phyloP scores from a whole-genome alignment of 2,888 invertebrate species.

The Ennomos fuscantarius region DNA sequence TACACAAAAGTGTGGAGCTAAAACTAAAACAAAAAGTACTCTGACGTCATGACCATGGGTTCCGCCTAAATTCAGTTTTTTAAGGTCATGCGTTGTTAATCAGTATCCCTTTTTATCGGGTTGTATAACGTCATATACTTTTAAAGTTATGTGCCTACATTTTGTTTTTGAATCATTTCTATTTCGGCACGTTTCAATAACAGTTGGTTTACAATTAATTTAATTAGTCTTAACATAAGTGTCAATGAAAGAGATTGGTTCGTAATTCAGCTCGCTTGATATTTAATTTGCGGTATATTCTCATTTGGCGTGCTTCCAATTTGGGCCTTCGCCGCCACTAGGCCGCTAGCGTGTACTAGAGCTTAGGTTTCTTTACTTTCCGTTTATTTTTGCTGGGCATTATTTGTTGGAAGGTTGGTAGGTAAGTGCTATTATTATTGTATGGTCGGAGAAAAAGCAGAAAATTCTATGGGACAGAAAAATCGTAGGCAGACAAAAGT shows the following conservation, averaged over 20 bases:
- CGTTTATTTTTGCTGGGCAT: neutral
- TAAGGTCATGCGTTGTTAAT: too few relatives aligned
- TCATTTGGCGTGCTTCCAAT: conserved; percentile 23
- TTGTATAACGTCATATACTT: too few relatives aligned
- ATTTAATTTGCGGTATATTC: conserved; percentile 25
- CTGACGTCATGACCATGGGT: too few relatives aligned
- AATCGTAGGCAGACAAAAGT: too few relatives aligned
- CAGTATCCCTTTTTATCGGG: too few relatives aligned
- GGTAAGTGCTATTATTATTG: too few relatives aligned
- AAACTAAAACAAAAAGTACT: too few relatives aligned
- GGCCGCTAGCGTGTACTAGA: conserved; percentile 8
- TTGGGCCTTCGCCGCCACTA: neutral
- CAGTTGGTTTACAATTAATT: conserved; percentile 4
- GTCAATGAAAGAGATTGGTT: conserved; percentile 11
- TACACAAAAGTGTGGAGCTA: too few relatives aligned
- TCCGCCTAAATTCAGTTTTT: too few relatives aligned
- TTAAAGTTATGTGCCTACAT: too few relatives aligned
- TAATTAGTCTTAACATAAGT: neutral
- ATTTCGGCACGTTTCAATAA: neutral
- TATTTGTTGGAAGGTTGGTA: neutral
- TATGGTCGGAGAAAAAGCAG: too few relatives aligned
- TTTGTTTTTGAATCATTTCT: neutral
- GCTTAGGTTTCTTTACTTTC: conserved; percentile 2
- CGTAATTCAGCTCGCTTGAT: conserved; percentile 9
- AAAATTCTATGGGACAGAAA: too few relatives aligned